These are phyloP conservation scores for Chaetophractus vellerosus DNA, from an alignment of 2,797 vertebrate species.

Conservation along the genomic window DNA sequence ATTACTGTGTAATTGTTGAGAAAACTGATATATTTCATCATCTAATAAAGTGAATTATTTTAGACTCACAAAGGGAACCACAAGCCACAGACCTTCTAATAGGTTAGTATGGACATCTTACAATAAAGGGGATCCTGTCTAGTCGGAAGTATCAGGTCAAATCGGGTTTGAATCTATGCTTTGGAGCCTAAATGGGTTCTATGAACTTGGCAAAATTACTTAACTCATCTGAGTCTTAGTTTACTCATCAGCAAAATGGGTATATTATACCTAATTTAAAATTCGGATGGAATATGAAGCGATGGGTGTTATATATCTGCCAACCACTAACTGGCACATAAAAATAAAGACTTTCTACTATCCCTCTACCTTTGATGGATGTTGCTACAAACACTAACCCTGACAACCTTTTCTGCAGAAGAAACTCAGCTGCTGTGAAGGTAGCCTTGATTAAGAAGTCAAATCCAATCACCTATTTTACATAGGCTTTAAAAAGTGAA, in stretches of 20 bases:
- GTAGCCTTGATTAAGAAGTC: conserved; percentile 82
- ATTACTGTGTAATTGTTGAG: neutral
- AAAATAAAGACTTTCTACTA: neutral
- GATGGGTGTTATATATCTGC: neutral
- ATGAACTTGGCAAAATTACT: neutral
- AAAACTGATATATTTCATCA: neutral
- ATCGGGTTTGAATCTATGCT: neutral
- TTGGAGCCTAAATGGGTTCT: neutral
- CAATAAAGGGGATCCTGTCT: neutral
- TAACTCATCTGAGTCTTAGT: neutral
- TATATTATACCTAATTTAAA: neutral
- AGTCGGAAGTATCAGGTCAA: neutral
- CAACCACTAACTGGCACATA: neutral
- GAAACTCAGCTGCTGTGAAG: conserved; percentile 78
- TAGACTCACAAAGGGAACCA: neutral
- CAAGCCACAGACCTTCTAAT: neutral
- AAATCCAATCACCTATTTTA: conserved; percentile 77
- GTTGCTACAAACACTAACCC: neutral
- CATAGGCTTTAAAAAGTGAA: conserved; percentile 76
- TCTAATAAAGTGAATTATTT: neutral
- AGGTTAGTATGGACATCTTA: neutral
- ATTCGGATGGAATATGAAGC: neutral
- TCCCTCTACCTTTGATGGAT: neutral
- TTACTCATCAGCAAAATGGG: neutral
- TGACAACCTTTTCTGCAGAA: conserved; percentile 57